Conservation (phyloP, 2,113 vertebrate species). For the Strix aluco region DNA sequence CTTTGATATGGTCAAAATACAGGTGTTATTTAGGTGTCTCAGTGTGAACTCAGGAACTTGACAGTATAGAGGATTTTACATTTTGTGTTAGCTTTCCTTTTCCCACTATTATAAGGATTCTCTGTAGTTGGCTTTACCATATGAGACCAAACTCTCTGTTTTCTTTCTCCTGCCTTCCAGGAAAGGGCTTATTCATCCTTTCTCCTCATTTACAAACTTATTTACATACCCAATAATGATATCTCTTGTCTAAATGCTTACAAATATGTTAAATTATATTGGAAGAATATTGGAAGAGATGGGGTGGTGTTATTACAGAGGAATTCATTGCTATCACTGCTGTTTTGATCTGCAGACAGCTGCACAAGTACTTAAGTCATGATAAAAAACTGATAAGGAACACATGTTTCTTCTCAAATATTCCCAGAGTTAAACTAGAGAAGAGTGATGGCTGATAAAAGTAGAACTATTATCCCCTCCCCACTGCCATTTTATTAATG, state of each 20-base stretch:
- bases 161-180: background rate
- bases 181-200: background rate
- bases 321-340: background rate
- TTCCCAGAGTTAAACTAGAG: background rate
- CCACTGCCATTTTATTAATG: accelerated
- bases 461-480: background rate
- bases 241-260: background rate
- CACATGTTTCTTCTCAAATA: background rate
- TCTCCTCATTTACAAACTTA: background rate
- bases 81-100: background rate
- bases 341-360: background rate
- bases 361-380: background rate
- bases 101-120: background rate
- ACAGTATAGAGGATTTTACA: background rate
- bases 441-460: background rate
- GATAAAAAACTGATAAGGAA: background rate
- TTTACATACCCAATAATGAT: accelerated
- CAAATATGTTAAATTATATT: background rate
- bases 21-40: background rate
- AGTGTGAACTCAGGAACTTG: background rate
- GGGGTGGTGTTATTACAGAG: background rate
- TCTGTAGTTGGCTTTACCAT: background rate
- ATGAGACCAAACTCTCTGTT: background rate
- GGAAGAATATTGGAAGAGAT: background rate
- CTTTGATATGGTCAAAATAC: background rate